A percentile compares a stretch with the other conserved stretches of the same genome.
phyloP scores from a whole-genome alignment of 2,888 invertebrate genomes.

The Drosophila greeni region DNA sequence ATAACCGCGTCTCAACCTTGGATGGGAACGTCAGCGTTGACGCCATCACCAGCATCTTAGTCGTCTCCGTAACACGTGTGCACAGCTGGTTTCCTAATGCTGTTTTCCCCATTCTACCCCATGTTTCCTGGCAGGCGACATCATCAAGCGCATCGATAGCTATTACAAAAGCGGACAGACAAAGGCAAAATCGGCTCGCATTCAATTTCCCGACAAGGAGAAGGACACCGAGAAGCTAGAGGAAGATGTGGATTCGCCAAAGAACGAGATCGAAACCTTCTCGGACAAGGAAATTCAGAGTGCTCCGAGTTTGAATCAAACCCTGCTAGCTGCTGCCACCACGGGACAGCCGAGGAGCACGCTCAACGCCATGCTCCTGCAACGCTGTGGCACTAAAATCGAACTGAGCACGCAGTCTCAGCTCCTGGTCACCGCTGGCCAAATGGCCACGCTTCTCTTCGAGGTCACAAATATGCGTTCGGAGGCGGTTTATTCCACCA shows the following conservation, averaged over 20 bases:
- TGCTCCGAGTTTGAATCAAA: slow-evolving; percentile 54
- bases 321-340: slow-evolving; percentile 44
- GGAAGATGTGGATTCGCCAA: slow-evolving; percentile 57
- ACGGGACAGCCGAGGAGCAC: slow-evolving; percentile 49
- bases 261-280: slow-evolving; percentile 75
- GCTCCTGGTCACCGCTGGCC: slow-evolving; percentile 77
- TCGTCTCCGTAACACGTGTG: slow-evolving; percentile 26
- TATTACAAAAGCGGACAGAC: slow-evolving; percentile 61
- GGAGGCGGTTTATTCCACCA: slow-evolving; percentile 81
- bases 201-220: slow-evolving; percentile 68
- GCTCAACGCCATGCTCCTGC: slow-evolving; percentile 59
- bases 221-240: slow-evolving; percentile 45
- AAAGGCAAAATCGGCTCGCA: slow-evolving; percentile 47
- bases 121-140: slow-evolving; percentile 61
- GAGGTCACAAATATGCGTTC: slow-evolving; percentile 86
- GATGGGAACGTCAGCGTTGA: slow-evolving; percentile 52
- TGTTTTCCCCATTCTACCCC: neutral
- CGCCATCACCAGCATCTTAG: slow-evolving; percentile 39
- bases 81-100: slow-evolving; percentile 7
- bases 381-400: slow-evolving; percentile 76
- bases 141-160: slow-evolving; percentile 74
- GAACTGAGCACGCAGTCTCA: slow-evolving; percentile 80
- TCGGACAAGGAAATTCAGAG: slow-evolving; percentile 64
- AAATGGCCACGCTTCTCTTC: slow-evolving; percentile 81
- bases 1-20: slow-evolving; percentile 67